Base-by-base conservation (phyloP, 2,113 vertebrate species). In the Gnathonemus echidnorhynchus region DNA sequence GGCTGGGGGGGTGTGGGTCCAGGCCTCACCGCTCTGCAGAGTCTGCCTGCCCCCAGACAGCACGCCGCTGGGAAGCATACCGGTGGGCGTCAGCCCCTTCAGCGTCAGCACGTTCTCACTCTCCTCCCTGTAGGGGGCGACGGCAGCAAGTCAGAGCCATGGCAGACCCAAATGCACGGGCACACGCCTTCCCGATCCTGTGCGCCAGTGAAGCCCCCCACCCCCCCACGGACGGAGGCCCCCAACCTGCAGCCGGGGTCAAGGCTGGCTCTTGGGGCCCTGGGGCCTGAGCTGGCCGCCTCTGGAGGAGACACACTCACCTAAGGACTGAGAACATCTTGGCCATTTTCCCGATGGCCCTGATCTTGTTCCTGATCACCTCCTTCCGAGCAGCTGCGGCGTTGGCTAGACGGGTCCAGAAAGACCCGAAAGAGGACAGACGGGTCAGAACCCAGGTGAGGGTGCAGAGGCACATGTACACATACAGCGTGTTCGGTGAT, bases 321-420 rank as follows among this genome's bases (percentile, higher is more conserved):
- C 96, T 96, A 93, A 97, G 95, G 89, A 97, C 96, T 3, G 94
- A 94, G 93, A 97, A 97, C 96, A 97, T 97, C 94, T 96, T 96
- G 90, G 96, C 96, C 96, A 97, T 97, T 90, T 97, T 97, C 88
- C 96, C 96, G n/a, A 97, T 97, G 48, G 96, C 96, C 27, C 96
- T 95, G 90, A 97, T 97, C 94, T 97, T 97, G 95, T 97, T 97
- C 93, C 88, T 95, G 93, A 97, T 97, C 91, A 97, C 96, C 92
- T 97, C 96, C 93, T 97, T 97, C 83, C 96, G 95, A 27, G 95
- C 95, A 88, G 96, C 96, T 56, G 96, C 96, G 90, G 96, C 96
- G 89, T 96, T 96, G 90, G 96, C 96, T 97, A 92, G 88, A 91
- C 92, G 92, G 6, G 92, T 90, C 91, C 85, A 91, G 48, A 48